Evolutionary conservation across 2,888 invertebrate genomes (phyloP).

Genomic region (Rotaria magnacalcarata): DNA sequence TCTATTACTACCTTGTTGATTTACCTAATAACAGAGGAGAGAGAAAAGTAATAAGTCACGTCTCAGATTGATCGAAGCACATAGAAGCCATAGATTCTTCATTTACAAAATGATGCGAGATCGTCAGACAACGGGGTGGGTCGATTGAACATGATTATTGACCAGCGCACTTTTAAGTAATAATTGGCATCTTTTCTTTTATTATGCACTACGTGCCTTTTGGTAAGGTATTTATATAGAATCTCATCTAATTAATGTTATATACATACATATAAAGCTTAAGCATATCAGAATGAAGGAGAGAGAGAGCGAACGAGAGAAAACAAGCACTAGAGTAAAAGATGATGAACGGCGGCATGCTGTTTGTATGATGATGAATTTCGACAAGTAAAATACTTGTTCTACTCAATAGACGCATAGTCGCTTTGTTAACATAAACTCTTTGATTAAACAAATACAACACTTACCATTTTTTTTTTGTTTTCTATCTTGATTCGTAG

Average conservation of each 20-base stretch:
- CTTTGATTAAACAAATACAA: not conserved
- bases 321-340: not conserved
- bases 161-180: not conserved
- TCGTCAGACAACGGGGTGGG: too few species aligned
- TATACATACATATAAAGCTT: not conserved
- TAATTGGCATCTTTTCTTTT: not conserved
- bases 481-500: not conserved
- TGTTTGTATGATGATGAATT: not conserved
- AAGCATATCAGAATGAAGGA: not conserved
- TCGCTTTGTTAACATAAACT: not conserved
- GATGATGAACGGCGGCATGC: not conserved
- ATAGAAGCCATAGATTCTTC: not conserved
- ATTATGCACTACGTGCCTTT: not conserved
- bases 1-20: not conserved
- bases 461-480: not conserved
- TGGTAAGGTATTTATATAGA: not conserved
- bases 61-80: not conserved
- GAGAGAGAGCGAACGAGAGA: not conserved
- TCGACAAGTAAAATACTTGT: conserved; percentile 9
- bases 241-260: not conserved
- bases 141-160: not conserved
- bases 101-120: not conserved
- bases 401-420: not conserved
- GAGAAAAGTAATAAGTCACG: not conserved
- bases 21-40: not conserved